Conservation (phyloP, 1,140 invertebrate species). For the Solenopsis fugax region DNA sequence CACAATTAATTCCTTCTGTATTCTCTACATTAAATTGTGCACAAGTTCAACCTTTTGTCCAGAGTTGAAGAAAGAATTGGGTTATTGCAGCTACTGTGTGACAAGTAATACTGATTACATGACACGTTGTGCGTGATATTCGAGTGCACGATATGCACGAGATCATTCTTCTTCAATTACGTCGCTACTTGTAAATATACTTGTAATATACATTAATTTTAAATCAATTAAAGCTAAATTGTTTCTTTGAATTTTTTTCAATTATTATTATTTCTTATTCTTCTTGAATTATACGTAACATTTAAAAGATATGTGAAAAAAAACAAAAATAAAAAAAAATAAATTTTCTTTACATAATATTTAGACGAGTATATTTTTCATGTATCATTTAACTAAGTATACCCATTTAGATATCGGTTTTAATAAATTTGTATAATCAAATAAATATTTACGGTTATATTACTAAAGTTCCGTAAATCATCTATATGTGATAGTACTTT, state of each 20-base stretch:
- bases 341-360: not conserved
- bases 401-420: not conserved
- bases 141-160: not conserved
- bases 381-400: not conserved
- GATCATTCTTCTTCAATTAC: slow-evolving; percentile 19
- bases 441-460: not conserved
- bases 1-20: not conserved
- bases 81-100: not conserved
- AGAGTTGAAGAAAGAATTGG: not conserved
- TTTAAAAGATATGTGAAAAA: not conserved
- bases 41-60: not conserved
- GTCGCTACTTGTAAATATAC: not conserved
- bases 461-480: not conserved
- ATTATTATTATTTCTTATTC: not conserved
- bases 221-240: not conserved
- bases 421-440: not conserved
- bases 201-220: not conserved
- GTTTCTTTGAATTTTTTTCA: not conserved
- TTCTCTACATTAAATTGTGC: not conserved
- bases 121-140: not conserved
- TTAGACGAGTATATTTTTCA: not conserved
- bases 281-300: not conserved
- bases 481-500: not conserved
- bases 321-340: not conserved
- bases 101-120: slow-evolving; percentile 27